Evolutionary conservation across 2,113 vertebrate species (phyloP).

Genomic region (Ardeotis arabs): DNA sequence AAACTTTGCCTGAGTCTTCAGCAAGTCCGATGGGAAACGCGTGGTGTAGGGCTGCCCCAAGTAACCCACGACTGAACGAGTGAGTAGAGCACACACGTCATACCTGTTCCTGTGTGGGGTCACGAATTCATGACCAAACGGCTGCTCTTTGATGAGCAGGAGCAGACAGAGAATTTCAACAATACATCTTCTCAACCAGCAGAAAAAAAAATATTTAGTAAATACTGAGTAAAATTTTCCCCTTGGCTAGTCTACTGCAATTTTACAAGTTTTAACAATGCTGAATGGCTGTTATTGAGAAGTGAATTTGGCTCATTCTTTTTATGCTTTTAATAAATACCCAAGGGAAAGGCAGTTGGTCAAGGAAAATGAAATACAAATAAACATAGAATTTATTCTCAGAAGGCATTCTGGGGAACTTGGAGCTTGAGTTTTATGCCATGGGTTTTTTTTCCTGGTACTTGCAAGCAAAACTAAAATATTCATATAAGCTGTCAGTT

Average conservation of each 20-base stretch:
- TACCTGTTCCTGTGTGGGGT: neutral
- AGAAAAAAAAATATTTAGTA: conserved; percentile 42
- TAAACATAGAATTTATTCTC: conserved; percentile 57
- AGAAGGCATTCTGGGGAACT: conserved; percentile 28
- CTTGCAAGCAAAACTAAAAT: conserved; percentile 44
- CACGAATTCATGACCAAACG: neutral
- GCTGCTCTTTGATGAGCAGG: conserved; percentile 23
- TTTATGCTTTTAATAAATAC: conserved; percentile 69
- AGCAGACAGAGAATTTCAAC: conserved; percentile 14
- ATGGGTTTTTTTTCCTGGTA: neutral
- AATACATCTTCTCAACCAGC: neutral
- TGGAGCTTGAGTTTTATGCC: conserved; percentile 7
- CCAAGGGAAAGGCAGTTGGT: conserved; percentile 54
- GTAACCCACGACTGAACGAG: neutral
- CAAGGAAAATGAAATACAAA: conserved; percentile 59
- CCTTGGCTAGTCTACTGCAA: conserved; percentile 51
- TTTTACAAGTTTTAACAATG: conserved; percentile 51
- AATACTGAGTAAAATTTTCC: conserved; percentile 51
- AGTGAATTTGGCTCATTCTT: conserved; percentile 60
- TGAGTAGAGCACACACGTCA: neutral
- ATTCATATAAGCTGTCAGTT: conserved; percentile 33
- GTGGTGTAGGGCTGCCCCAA: neutral
- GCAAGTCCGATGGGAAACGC: neutral
- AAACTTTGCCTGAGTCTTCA: neutral
- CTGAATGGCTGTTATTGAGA: conserved; percentile 60